Evolutionary conservation across 2,113 vertebrate genomes (phyloP).

Genomic region (Dermatemys mawii): DNA sequence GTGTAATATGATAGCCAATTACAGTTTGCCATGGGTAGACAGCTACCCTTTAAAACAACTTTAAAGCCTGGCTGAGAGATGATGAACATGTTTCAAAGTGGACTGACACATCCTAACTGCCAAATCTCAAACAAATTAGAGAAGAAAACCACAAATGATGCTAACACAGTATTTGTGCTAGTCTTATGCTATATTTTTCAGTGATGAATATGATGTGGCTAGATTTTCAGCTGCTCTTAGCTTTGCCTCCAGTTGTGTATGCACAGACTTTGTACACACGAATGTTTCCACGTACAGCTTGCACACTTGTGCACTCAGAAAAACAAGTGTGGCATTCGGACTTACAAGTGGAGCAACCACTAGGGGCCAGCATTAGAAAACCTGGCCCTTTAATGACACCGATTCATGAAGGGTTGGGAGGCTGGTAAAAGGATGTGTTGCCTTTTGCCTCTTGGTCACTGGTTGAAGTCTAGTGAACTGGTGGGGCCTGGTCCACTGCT

Average conservation of each 20-base stretch:
- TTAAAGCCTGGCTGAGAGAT: neutral
- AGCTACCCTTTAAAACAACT: slow-evolving; percentile 8
- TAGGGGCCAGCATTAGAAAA: neutral
- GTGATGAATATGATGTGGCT: neutral
- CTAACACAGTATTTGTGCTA: neutral
- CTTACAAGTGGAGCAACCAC: neutral
- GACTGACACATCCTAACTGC: neutral
- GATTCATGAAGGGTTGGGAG: neutral
- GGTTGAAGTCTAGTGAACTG: neutral
- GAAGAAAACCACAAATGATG: neutral
- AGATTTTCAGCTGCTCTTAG: neutral
- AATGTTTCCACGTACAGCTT: neutral
- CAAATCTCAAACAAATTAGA: neutral
- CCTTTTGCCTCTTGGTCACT: neutral
- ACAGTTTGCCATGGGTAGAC: slow-evolving; percentile 22
- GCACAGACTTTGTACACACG: neutral
- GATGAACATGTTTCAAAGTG: neutral
- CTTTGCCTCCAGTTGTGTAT: neutral
- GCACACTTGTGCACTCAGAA: neutral
- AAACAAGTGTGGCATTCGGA: neutral
- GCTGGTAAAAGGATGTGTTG: neutral
- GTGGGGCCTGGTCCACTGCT: slow-evolving; percentile 5
- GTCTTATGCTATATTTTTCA: neutral
- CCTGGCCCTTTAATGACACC: neutral
- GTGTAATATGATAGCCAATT: slow-evolving; percentile 28